phyloP scores from a whole-genome alignment of 2,888 invertebrate genomes.

The Stegophylla sp. region DNA sequence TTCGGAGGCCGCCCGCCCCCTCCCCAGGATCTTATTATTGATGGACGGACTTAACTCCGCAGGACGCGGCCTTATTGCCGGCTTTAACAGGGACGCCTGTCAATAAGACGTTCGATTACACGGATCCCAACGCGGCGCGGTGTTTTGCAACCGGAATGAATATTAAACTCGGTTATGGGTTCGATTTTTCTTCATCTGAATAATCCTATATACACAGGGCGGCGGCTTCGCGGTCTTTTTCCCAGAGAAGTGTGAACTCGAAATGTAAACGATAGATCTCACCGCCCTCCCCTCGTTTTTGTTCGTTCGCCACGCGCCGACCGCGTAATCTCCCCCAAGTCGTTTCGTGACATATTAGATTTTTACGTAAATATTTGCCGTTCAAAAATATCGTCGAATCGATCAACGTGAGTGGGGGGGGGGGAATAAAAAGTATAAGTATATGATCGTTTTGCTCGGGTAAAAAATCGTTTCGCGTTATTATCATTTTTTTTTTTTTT shows the following conservation, averaged over 20 bases:
- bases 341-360: background rate
- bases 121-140: background rate
- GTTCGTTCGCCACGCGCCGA: background rate
- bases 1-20: no score
- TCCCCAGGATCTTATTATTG: background rate
- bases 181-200: conserved; percentile 22
- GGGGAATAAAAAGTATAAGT: background rate
- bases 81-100: background rate
- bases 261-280: background rate
- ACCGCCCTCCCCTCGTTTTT: background rate
- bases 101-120: conserved; percentile 2
- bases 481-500: background rate
- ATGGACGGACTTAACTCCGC: background rate
- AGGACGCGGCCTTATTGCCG: background rate
- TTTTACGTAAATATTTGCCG: background rate
- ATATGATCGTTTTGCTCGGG: background rate
- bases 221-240: background rate
- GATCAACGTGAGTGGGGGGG: background rate
- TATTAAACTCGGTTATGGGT: background rate
- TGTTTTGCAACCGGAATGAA: background rate
- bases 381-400: background rate
- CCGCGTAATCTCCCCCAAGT: background rate
- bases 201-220: background rate
- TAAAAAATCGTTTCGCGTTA: conserved; percentile 10
- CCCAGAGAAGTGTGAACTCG: background rate